phyloP scores from a whole-genome alignment of 2,113 vertebrate genomes.

The Sinocyclocheilus maitianheensis region DNA sequence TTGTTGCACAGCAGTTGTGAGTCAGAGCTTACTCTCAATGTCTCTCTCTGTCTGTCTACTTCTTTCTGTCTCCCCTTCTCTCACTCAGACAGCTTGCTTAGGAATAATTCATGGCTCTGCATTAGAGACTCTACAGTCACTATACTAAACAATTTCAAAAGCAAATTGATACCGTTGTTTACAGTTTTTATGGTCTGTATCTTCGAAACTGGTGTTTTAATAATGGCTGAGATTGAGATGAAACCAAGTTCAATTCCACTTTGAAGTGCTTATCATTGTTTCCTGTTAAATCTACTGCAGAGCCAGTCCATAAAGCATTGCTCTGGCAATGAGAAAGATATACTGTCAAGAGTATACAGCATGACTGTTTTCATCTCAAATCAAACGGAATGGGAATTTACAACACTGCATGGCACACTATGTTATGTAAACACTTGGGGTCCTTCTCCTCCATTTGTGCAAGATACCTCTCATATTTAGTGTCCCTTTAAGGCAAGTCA shows the following conservation, averaged over 20 bases:
- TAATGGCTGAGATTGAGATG: constrained; percentile 6
- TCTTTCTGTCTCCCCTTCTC: constrained; percentile 13
- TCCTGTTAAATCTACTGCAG: constrained; percentile 35
- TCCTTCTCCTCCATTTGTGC: neutral
- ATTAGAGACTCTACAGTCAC: constrained; percentile 39
- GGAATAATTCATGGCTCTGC: constrained; percentile 53
- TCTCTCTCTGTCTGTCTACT: constrained; percentile 18
- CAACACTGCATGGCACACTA: constrained; percentile 20
- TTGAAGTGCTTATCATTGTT: constrained; percentile 33
- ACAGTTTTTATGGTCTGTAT: constrained; percentile 22
- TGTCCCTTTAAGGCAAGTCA: neutral
- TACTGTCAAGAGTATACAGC: constrained; percentile 18
- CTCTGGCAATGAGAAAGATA: constrained; percentile 24
- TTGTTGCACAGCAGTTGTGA: constrained; percentile 59
- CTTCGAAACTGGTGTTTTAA: constrained; percentile 30
- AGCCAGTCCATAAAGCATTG: constrained; percentile 39
- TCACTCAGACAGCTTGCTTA: constrained; percentile 39
- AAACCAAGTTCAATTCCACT: constrained; percentile 9
- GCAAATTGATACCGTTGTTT: constrained; percentile 42
- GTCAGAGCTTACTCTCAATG: constrained; percentile 45
- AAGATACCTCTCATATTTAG: neutral
- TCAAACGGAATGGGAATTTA: constrained; percentile 4
- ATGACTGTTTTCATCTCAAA: constrained; percentile 30
- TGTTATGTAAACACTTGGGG: neutral
- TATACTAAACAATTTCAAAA: constrained; percentile 36